phyloP scores from a whole-genome alignment of 2,113 vertebrate species.

The Tringa solitaria region DNA sequence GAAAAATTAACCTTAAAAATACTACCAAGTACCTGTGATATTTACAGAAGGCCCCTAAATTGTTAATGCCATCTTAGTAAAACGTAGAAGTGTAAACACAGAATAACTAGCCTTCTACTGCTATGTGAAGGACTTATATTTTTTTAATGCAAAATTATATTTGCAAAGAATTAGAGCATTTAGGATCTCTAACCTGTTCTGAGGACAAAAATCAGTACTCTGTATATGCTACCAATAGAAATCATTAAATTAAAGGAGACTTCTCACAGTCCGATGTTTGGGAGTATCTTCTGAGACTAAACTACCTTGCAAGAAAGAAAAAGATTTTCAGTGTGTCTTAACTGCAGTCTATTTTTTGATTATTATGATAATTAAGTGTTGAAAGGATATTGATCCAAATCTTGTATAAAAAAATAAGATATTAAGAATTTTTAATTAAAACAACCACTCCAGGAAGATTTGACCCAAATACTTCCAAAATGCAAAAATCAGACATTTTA shows the following conservation, averaged over 20 bases:
- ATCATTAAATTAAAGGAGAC: not conserved
- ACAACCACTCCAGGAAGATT: not conserved
- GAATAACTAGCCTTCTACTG: not conserved
- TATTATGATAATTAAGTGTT: not conserved
- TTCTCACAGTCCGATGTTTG: not conserved
- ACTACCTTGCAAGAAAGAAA: not conserved
- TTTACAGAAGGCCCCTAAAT: not conserved
- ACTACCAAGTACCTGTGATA: not conserved
- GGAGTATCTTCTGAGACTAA: not conserved
- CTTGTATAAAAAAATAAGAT: not conserved
- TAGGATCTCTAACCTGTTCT: not conserved
- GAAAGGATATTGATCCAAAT: conserved; percentile 15
- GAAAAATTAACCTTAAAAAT: not conserved
- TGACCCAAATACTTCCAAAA: not conserved
- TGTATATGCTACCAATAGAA: not conserved
- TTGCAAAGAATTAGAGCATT: not conserved
- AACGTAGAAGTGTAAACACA: not conserved
- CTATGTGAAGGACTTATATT: not conserved
- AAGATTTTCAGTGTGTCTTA: not conserved
- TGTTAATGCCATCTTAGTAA: not conserved
- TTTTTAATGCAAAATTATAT: too few species aligned
- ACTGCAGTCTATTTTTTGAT: not conserved
- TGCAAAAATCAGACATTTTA: not conserved
- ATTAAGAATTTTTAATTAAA: conserved; percentile 17
- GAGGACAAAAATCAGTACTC: not conserved